These are phyloP conservation scores for Congeria kusceri DNA, from an alignment of 2,888 invertebrate genomes.

Conservation along the genomic window DNA sequence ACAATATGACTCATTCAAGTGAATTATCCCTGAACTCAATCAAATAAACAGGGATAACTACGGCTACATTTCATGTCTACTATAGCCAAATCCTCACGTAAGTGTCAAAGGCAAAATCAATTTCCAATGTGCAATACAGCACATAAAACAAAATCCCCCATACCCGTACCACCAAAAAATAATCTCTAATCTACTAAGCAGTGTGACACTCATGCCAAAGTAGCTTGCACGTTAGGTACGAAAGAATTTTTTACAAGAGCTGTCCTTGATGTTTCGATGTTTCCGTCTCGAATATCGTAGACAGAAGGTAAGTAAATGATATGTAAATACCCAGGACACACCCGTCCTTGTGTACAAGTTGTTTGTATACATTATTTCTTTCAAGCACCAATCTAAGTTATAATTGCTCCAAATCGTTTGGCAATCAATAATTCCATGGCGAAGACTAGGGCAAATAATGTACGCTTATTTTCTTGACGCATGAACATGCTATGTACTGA, in stretches of 20 bases:
- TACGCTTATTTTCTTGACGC: too few species aligned
- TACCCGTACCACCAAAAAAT: too few species aligned
- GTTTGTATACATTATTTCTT: not conserved
- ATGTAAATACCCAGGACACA: constrained; percentile 1
- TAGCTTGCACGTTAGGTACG: not conserved
- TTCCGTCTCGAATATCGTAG: not conserved
- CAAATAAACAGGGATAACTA: too few species aligned
- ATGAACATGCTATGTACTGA: too few species aligned
- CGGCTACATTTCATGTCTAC: too few species aligned
- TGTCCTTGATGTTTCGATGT: not conserved
- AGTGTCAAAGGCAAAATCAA: too few species aligned
- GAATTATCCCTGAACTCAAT: too few species aligned
- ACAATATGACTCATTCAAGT: too few species aligned
- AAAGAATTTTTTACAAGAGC: not conserved
- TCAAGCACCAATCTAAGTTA: not conserved
- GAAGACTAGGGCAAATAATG: not conserved
- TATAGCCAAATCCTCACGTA: too few species aligned
- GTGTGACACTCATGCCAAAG: not conserved
- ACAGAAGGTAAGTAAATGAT: not conserved
- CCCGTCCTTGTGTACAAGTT: constrained; percentile 3
- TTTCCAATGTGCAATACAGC: too few species aligned
- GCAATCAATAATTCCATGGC: not conserved
- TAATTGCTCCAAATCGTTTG: not conserved
- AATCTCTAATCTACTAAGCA: too few species aligned
- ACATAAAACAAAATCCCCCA: too few species aligned